Evolutionary conservation across 2,888 invertebrate species (phyloP).

Genomic region (Drosophila demipolita): DNA sequence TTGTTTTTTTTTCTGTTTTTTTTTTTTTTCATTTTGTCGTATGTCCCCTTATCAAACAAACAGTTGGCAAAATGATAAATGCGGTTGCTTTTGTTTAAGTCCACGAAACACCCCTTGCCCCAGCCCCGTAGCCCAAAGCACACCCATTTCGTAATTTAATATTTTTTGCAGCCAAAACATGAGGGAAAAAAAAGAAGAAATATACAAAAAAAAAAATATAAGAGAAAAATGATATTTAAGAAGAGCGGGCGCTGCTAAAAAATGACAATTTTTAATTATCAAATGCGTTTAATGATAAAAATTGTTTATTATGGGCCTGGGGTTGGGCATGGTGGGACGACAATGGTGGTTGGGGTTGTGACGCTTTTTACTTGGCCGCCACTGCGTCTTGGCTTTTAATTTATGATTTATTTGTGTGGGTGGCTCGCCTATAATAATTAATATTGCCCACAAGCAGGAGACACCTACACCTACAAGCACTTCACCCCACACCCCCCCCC

Average conservation of each 20-base stretch:
- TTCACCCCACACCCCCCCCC: neutral
- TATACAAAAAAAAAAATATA: constrained; percentile 32
- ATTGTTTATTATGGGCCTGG: constrained; percentile 61
- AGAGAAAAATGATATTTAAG: constrained; percentile 60
- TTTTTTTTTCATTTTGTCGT: constrained; percentile 31
- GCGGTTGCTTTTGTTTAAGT: constrained; percentile 62
- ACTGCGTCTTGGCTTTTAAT: constrained; percentile 69
- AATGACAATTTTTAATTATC: constrained; percentile 83
- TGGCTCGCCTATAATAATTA: constrained; percentile 80
- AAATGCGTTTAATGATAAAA: constrained; percentile 84
- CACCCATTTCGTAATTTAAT: constrained; percentile 73
- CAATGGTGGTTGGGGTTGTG: constrained; percentile 8
- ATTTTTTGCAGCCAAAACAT: constrained; percentile 55
- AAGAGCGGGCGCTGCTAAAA: constrained; percentile 60
- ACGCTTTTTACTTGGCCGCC: constrained; percentile 55
- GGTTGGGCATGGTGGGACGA: constrained; percentile 11
- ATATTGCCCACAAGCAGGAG: constrained; percentile 73
- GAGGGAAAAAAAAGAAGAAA: constrained; percentile 5
- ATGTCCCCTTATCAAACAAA: constrained; percentile 78
- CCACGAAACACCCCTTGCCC: constrained; percentile 50
- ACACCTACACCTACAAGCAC: constrained; percentile 38
- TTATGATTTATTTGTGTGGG: constrained; percentile 78
- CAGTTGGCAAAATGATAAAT: constrained; percentile 82
- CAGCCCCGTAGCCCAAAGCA: constrained; percentile 19
- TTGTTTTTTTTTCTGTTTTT: constrained; percentile 28